These are phyloP conservation scores for Coilia nasus DNA, from an alignment of 2,797 vertebrate genomes.

Conservation along the genomic window DNA sequence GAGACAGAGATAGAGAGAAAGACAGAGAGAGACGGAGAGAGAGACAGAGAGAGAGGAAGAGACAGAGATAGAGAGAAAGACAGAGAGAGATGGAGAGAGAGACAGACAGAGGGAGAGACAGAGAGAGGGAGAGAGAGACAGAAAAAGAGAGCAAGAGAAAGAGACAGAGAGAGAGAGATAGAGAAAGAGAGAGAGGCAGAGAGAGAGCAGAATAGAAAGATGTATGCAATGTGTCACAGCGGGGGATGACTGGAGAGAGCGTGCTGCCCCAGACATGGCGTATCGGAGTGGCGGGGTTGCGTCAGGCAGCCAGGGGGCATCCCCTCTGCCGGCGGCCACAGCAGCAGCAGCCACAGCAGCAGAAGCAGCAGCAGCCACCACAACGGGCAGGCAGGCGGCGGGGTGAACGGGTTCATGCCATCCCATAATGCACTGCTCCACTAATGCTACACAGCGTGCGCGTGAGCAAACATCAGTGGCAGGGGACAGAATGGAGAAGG, in stretches of 20 bases:
- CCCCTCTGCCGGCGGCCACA: neutral
- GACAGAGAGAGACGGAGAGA: neutral
- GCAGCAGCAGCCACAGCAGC: neutral
- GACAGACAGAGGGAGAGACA: neutral
- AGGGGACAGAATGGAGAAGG: conserved; percentile 23
- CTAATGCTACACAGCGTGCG: conserved; percentile 42
- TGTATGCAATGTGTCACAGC: conserved; percentile 31
- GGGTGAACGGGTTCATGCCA: conserved; percentile 63
- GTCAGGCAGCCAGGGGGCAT: conserved; percentile 48
- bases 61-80: neutral
- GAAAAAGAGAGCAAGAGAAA: neutral
- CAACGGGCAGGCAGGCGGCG: conserved; percentile 12
- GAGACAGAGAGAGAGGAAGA: neutral
- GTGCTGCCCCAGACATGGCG: conserved; percentile 4
- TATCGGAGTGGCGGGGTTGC: conserved; percentile 50
- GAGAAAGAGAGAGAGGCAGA: neutral
- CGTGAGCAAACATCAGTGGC: conserved; percentile 41
- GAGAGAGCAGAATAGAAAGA: neutral
- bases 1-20: neutral
- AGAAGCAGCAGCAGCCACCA: no score
- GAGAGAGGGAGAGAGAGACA: neutral
- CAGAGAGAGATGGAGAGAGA: no score
- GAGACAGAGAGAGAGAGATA: neutral
- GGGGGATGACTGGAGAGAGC: neutral
- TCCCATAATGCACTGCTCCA: conserved; percentile 55